Evolutionary conservation across 1,140 invertebrate species (phyloP).

Genomic region (Dolichoris vasculosae): DNA sequence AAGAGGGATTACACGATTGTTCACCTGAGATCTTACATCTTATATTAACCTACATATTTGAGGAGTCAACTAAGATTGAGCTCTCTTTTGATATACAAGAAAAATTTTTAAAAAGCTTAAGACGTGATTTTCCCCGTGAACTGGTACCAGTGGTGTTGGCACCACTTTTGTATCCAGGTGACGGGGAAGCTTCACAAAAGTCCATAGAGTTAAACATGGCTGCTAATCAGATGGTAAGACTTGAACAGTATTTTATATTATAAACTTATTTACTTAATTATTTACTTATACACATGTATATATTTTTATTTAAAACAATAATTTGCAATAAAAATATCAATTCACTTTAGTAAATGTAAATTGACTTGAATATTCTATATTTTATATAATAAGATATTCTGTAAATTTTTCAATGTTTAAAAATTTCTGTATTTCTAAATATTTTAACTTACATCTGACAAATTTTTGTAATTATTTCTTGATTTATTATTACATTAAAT

Average conservation of each 20-base stretch:
- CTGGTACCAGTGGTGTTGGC: conserved; percentile 90
- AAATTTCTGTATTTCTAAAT: too few species aligned
- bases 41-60: conserved; percentile 80
- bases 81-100: conserved; percentile 83
- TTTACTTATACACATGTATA: not conserved
- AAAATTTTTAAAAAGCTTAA: conserved; percentile 86
- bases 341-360: not conserved
- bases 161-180: conserved; percentile 88
- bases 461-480: too few species aligned
- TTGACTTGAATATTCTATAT: not conserved
- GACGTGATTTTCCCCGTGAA: conserved; percentile 90
- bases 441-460: too few species aligned
- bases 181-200: conserved; percentile 81
- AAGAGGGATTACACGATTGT: conserved; percentile 90
- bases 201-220: conserved; percentile 72
- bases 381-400: too few species aligned
- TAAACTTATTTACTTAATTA: not conserved
- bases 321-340: too few species aligned
- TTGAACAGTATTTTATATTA: not conserved
- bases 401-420: too few species aligned
- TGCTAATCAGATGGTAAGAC: conserved; percentile 78
- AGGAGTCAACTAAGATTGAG: conserved; percentile 75
- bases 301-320: not conserved
- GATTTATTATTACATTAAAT: too few species aligned
- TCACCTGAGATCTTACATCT: conserved; percentile 91